phyloP scores from a whole-genome alignment of 2,113 vertebrate species.

The Chionis minor region DNA sequence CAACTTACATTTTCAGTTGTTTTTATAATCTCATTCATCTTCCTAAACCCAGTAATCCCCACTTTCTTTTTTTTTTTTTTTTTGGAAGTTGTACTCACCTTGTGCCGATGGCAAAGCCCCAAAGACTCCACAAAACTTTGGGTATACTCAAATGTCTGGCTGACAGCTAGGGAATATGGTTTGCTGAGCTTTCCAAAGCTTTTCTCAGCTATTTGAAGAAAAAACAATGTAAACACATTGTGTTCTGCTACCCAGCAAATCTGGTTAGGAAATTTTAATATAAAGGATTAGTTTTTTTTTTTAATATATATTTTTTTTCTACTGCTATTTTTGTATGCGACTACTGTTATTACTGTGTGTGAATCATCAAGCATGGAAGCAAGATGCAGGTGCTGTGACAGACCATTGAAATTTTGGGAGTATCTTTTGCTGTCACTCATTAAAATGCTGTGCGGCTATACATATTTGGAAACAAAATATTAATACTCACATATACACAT shows the following conservation, averaged over 20 bases:
- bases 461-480: not conserved
- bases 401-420: not conserved
- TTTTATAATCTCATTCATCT: not conserved
- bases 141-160: not conserved
- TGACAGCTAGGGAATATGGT: not conserved
- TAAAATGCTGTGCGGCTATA: not conserved
- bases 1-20: not conserved
- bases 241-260: not conserved
- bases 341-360: not conserved
- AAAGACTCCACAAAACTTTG: not conserved
- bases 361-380: not conserved
- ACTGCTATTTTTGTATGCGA: not conserved
- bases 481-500: not conserved
- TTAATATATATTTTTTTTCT: not conserved
- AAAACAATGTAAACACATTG: not conserved
- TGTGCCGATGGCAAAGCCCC: not conserved
- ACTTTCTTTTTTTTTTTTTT: not conserved
- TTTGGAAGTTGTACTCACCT: too few species aligned
- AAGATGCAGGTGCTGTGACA: not conserved
- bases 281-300: rapidly evolving
- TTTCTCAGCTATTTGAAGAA: not conserved
- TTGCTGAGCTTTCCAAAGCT: not conserved
- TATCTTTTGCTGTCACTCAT: not conserved
- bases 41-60: not conserved
- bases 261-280: not conserved